Evolutionary conservation across 30 jellyfish, hydroid and myxozoan species (phyloP), one percentile per base, ranked within the genome.

Genomic region (Phacellophora camtschatica): DNA sequence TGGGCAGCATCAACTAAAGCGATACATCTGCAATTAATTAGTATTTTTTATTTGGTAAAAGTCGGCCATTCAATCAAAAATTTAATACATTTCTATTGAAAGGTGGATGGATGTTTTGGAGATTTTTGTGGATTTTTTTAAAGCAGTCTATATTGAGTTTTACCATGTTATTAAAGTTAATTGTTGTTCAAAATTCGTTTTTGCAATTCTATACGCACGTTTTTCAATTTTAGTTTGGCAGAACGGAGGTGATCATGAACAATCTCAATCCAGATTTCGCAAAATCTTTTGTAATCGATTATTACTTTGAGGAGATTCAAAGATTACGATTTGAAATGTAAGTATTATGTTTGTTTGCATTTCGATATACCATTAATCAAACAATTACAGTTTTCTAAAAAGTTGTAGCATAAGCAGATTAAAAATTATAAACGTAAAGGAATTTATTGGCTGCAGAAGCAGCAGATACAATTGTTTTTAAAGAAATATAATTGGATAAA

Each of bases 261-360:
- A 83, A 68, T 33, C 59, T 90, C 43, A 84, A 90, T 84, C 98
- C 98, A 50, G 98, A 90, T 68, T 90, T 90, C 55, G 95, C 85
- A 24, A 84, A 82, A 20, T 76, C 98, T 3, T 80, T 90, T 71
- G 76, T 90, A 31, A 68, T 90, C 59, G 98, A 90, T 77, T 90
- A 75, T 56, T 90, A 30, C 50, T 90, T 90, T 90, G 98, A 90
- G 84, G 95, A 81, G 50, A 62, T 74, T 37, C 98, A 90, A 37
- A 78, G 64, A 27, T 59, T 90, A 22, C 83, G 82, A 49, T 90
- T 90, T 69, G 98, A 90, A 53, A 84, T 90, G 95, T 88, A 74
- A 88, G 97, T 71, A 42, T 28, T 29, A 18, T 29, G 6, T 23
- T 15, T 68, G 3, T n/a, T 29, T 58, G 30, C 35, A 11, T 31